Base-by-base conservation (phyloP, 2,113 vertebrate species). In the Gadus macrocephalus region DNA sequence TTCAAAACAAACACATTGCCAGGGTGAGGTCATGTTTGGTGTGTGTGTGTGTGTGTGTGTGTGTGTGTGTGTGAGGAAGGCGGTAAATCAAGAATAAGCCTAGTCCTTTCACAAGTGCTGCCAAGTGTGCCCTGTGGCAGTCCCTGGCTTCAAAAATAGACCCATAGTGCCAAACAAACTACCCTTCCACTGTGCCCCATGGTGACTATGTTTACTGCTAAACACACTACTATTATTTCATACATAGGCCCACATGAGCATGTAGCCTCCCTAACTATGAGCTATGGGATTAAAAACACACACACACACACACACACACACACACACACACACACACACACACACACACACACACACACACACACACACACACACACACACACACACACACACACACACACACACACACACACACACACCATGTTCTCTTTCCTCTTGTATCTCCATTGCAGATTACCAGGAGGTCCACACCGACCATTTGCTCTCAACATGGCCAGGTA, bases 61-160 rank as follows among this genome's bases (percentile, higher is more conserved):
- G 42, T 42, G 38, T 42, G 42, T n/a, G 64, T 49, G 8, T 49
- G 42, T 49, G 42, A 49, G 42, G 11, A 49, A 49, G 12, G 42
- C 42, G 12, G 42, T 49, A 49, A 9, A 14, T 1, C 42, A 49
- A 14, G 42, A 49, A 49, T 49, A 35, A 35, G 31, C 31, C 6
- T 35, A 35, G 31, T 49, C 42, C 42, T 49, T 49, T 49, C 42
- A 49, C 42, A 49, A 11, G 42, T n/a, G 1, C 62, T 73, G 82
- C 85, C 80, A 79, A 80, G 60, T 16, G 64, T 73, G 68, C 28
- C 74, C 71, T 3, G 62, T 62, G 76, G 66, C 71, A 59, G 72
- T 19, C 49, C 42, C 62, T 4, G 8, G 53, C 42, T 38, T 81
- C 74, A 73, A 71, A 82, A 86, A 86, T 81, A 74, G 79, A 83